Conservation (phyloP, 2,888 invertebrate genomes). For the Neoaliturus tenellus region DNA sequence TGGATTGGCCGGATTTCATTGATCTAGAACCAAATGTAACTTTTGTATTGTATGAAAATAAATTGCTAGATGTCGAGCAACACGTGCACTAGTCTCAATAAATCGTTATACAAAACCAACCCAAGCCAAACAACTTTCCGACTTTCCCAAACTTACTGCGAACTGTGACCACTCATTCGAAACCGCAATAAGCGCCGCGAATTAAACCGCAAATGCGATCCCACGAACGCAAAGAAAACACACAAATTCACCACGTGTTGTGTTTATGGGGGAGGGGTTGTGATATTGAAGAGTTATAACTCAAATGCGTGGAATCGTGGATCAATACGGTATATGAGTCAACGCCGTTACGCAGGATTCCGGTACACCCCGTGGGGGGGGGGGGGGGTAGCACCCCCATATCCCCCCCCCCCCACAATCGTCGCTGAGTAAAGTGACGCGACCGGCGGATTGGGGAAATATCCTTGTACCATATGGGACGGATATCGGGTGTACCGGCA, state of each 20-base stretch:
- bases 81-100: too few relatives aligned
- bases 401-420: not conserved
- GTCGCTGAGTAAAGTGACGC: not conserved
- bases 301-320: conserved; percentile 19
- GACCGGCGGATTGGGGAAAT: not conserved
- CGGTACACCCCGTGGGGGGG: not conserved
- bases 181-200: not conserved
- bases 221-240: not conserved
- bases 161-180: not conserved
- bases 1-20: too few relatives aligned
- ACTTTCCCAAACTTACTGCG: not conserved
- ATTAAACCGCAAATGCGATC: not conserved
- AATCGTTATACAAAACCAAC: too few relatives aligned
- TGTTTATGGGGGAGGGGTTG: not conserved
- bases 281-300: conserved; percentile 4
- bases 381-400: not conserved
- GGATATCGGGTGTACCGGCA: not conserved
- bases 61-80: too few relatives aligned
- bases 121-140: not conserved
- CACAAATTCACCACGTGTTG: not conserved
- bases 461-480: not conserved
- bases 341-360: conserved; percentile 41
- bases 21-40: too few relatives aligned
- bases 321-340: conserved; percentile 46
- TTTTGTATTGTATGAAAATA: too few relatives aligned